Evolutionary conservation across 1,140 invertebrate genomes (phyloP).

Genomic region (Papilio polytes): DNA sequence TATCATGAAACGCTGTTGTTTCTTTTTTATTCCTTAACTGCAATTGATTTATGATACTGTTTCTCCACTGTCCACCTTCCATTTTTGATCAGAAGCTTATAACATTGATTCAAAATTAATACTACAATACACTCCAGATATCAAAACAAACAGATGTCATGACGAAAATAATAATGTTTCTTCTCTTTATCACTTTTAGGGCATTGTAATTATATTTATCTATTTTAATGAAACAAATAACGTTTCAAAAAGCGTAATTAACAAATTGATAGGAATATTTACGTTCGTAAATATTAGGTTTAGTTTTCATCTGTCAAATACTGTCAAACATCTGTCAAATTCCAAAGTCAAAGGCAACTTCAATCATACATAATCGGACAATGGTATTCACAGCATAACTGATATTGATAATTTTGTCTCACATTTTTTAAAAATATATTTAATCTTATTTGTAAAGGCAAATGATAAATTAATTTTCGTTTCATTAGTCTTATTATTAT

Average conservation of each 20-base stretch:
- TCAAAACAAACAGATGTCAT: constrained; percentile 78
- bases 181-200: background rate
- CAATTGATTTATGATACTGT: constrained; percentile 75
- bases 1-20: constrained; percentile 79
- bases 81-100: constrained; percentile 58
- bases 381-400: background rate
- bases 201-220: constrained; percentile 2
- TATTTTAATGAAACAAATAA: background rate
- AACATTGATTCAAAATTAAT: constrained; percentile 55
- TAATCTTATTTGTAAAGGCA: background rate
- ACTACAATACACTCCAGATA: constrained; percentile 50
- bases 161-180: constrained; percentile 39
- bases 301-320: constrained; percentile 3
- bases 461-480: background rate
- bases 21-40: constrained; percentile 78
- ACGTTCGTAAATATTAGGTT: constrained; percentile 37
- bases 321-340: constrained; percentile 17
- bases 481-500: too few species aligned
- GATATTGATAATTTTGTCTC: background rate
- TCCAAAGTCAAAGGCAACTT: constrained; percentile 24
- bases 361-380: background rate
- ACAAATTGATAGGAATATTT: constrained; percentile 26
- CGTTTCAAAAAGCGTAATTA: constrained; percentile 3
- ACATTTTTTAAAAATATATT: too few species aligned
- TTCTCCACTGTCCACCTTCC: constrained; percentile 81